Evolutionary conservation across 2,888 invertebrate species (phyloP), one percentile per base, ranked within the genome.

Genomic region (Subacronicta megacephala): DNA sequence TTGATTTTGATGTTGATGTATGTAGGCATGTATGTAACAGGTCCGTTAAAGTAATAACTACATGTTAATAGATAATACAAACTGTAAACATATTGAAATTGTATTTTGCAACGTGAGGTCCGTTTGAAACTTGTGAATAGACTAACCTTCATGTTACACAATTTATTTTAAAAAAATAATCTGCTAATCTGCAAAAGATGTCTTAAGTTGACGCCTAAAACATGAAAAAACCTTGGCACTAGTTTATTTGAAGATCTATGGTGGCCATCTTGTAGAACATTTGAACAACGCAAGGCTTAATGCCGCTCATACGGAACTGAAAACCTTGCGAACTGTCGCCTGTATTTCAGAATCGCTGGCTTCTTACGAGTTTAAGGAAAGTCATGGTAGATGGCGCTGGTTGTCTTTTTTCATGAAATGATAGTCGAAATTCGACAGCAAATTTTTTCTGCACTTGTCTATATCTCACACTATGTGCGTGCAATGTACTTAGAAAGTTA

Each of bases 361-460:
- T 23, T 7, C n/a, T 35, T 36, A 9, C 40, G 1, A 18, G 17
- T 49, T 63, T 45, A 31, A 38, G 16, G 13, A 18, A 7, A 12
- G 5, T n/a, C n/a, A 0, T 3, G 3, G 0, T 36, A 71, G 71
- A 73, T 68, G 71, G 71, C 73, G 69, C 52, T 68, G 29, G 7
- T 1, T n/a, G 38, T 29, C 9, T 3, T 5, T 37, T 50, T 46
- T 50, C 9, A n/a, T 51, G 29, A 46, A 46, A 41, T n/a, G n/a
- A n/a, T n/a, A n/a, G n/a, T n/a, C n/a, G n/a, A n/a, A n/a, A n/a
- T n/a, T n/a, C n/a, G n/a, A n/a, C n/a, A n/a, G n/a, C n/a, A n/a
- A n/a, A n/a, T n/a, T n/a, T n/a, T n/a, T n/a, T n/a, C n/a, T n/a
- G n/a, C n/a, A n/a, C n/a, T n/a, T n/a, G n/a, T n/a, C n/a, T n/a